Conservation (phyloP, 2,797 vertebrate species). For the Pangasius larnaudii region DNA sequence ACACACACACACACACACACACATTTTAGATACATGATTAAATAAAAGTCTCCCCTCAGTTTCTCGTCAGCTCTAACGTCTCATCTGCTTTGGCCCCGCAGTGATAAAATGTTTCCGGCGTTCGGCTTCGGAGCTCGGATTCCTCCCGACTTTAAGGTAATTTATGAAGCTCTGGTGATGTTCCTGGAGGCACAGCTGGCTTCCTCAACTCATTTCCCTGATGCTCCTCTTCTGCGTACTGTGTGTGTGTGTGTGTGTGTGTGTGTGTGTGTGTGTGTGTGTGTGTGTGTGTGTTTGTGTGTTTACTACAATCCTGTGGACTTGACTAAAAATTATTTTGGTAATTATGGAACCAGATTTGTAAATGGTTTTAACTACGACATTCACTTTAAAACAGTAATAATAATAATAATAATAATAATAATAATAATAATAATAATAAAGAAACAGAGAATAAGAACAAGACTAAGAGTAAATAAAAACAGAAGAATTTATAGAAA, state of each 20-base stretch:
- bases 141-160: conserved; percentile 86
- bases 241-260: conserved; percentile 18
- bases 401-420: not conserved
- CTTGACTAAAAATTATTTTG: not conserved
- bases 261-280: not conserved
- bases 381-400: not conserved
- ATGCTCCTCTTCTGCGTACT: not conserved
- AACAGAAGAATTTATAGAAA: not conserved
- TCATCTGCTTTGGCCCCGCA: conserved; percentile 59
- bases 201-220: not conserved
- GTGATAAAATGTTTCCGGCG: conserved; percentile 88
- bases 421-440: not conserved
- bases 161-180: conserved; percentile 4
- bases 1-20: not conserved
- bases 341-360: not conserved
- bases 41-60: not conserved
- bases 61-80: conserved; percentile 20
- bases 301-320: not conserved
- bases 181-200: not conserved
- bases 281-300: not conserved
- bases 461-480: not conserved
- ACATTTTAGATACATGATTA: not conserved
- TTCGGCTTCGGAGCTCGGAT: conserved; percentile 86
- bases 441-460: not conserved
- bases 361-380: not conserved